A percentile compares a stretch with the other conserved stretches of the same genome.
Conservation (phyloP, 2,113 vertebrate genomes). For the Tragelaphus strepsiceros region DNA sequence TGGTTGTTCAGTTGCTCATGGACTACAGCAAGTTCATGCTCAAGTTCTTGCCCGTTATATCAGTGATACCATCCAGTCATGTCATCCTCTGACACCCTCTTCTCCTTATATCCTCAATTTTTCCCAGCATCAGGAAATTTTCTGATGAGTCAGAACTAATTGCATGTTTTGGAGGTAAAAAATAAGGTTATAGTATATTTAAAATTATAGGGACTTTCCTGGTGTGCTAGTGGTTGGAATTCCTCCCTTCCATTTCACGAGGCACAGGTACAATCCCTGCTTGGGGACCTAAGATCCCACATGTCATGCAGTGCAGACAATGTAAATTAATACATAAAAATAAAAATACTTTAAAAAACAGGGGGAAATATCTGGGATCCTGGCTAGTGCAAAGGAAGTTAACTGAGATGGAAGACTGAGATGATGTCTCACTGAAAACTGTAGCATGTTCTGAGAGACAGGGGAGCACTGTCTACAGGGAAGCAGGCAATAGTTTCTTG, state of each 20-base stretch:
- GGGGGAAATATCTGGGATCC: too few species aligned
- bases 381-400: not conserved
- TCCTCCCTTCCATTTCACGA: not conserved
- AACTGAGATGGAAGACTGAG: not conserved
- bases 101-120: not conserved
- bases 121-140: not conserved
- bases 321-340: not conserved
- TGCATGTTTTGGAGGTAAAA: not conserved
- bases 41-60: not conserved
- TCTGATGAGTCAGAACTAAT: not conserved
- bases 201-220: not conserved
- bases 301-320: not conserved
- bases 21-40: not conserved
- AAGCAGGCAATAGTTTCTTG: not conserved
- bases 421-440: not conserved
- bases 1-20: not conserved
- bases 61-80: not conserved
- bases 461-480: not conserved
- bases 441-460: not conserved
- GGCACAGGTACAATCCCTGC: not conserved
- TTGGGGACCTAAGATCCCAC: not conserved
- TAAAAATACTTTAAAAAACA: not conserved
- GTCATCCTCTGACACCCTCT: not conserved
- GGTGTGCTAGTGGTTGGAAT: not conserved
- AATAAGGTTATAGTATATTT: not conserved